These are phyloP conservation scores for Leptinotarsa lineolata DNA, from an alignment of 1,140 invertebrate species.

Conservation along the genomic window DNA sequence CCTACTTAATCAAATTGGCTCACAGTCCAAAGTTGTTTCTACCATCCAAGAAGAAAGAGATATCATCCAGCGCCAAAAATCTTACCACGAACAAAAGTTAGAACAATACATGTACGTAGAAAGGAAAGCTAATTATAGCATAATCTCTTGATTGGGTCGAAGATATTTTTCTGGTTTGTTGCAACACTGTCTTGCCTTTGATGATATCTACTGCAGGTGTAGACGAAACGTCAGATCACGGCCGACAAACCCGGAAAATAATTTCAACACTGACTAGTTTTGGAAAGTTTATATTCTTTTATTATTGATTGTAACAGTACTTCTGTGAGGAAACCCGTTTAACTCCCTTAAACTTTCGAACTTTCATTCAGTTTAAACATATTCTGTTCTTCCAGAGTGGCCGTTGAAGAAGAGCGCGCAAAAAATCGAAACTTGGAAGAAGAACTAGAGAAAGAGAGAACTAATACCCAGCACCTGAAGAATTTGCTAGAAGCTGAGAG, in stretches of 20 bases:
- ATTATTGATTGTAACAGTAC: too few relatives aligned
- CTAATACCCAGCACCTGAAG: conserved; percentile 19
- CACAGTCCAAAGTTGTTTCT: conserved; percentile 29
- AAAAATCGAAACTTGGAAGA: conserved; percentile 27
- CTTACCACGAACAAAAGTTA: conserved; percentile 33
- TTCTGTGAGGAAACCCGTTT: too few relatives aligned
- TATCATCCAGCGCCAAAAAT: conserved; percentile 22
- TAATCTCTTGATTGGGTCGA: too few relatives aligned
- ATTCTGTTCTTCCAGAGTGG: conserved; percentile 12
- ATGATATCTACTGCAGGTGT: too few relatives aligned
- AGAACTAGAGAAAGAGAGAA: conserved; percentile 31
- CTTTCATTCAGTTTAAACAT: not conserved
- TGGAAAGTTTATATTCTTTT: too few relatives aligned
- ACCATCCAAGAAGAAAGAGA: conserved; percentile 35
- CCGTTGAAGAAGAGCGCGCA: conserved; percentile 27
- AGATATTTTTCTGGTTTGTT: too few relatives aligned
- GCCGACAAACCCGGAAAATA: too few relatives aligned
- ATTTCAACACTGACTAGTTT: too few relatives aligned
- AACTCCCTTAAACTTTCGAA: not conserved
- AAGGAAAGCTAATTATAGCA: too few relatives aligned
- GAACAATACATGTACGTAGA: conserved; percentile 29
- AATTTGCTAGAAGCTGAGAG: conserved; percentile 25
- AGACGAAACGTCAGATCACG: too few relatives aligned
- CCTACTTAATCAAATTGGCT: conserved; percentile 25
- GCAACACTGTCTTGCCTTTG: too few relatives aligned